Evolutionary conservation across 1,140 invertebrate genomes (phyloP).

Genomic region (Euura lappo): DNA sequence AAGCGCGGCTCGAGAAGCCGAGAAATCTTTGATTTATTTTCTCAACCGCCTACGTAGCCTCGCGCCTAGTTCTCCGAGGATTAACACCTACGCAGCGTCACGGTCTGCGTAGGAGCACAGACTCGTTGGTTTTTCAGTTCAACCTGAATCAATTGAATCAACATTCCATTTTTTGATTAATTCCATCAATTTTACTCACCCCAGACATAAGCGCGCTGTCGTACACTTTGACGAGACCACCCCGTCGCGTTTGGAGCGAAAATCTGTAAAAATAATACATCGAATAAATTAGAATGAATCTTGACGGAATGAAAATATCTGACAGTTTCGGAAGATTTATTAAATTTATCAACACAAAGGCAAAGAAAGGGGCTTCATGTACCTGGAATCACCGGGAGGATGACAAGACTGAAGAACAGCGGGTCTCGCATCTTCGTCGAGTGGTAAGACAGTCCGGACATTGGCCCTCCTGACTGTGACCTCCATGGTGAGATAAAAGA

Average conservation of each 20-base stretch:
- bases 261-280: slow-evolving; percentile 69
- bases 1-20: not conserved
- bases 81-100: not conserved
- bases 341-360: not conserved
- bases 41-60: not conserved
- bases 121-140: too few relatives aligned
- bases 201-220: slow-evolving; percentile 88
- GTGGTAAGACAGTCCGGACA: slow-evolving; percentile 78
- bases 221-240: slow-evolving; percentile 88
- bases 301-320: not conserved
- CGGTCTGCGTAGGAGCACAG: too few relatives aligned
- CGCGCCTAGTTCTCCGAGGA: not conserved
- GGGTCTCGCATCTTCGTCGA: slow-evolving; percentile 88
- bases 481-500: slow-evolving; percentile 95
- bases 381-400: slow-evolving; percentile 89
- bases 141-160: not conserved
- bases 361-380: slow-evolving; percentile 40
- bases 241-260: slow-evolving; percentile 82
- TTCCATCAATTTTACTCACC: slow-evolving; percentile 55
- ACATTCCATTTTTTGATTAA: not conserved
- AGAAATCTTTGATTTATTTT: slow-evolving; percentile 7
- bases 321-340: not conserved
- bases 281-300: slow-evolving; percentile 9
- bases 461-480: slow-evolving; percentile 83
- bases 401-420: slow-evolving; percentile 90